Evolutionary conservation across 2,797 vertebrate genomes (phyloP), one percentile per base, ranked within the genome.

Genomic region (Anniella stebbinsi): DNA sequence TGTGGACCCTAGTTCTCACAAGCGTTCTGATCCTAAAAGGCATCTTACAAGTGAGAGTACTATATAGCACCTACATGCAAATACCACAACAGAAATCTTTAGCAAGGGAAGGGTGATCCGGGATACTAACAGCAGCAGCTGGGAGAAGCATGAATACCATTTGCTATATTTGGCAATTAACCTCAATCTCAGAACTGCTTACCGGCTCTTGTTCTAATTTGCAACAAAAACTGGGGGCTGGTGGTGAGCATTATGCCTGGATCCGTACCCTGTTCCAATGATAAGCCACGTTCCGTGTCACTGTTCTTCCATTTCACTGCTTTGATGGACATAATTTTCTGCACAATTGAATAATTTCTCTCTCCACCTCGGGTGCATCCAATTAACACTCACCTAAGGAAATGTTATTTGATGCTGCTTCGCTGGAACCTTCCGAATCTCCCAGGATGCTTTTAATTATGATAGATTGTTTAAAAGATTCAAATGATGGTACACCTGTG

Each of bases 321-420:
- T 72, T 23, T 86, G 82, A 87, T 69, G 72, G 66, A 91, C 86
- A 87, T 0, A 23, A 84, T 48, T 84, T 91, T 86, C 86, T 1
- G 0, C 0, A 57, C 88, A 90, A 93, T 41, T 88, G 41, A 83
- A 91, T 87, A 18, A 81, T 91, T 94, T 87, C 70, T 82, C 57
- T 57, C 69, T 78, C 66, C 54, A 21, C 38, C 82, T 41, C 23
- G 21, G 11, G 4, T 17, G 11, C 45, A 81, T 72, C 84, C 10
- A 84, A 2, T 84, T 72, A 81, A 77, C 73, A 23, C 1, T 87
- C 86, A 33, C 23, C 60, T n/a, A 25, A 75, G 12, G 13, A 91
- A 84, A 80, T 25, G 0, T 25, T 84, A 0, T 63, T 90, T 91
- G 9, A 30, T 66, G 2, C 85, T 60, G 12, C 18, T 86, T 17